A percentile compares a stretch with the other conserved stretches of the same genome.
Evolutionary conservation across 1,140 invertebrate species (phyloP).

Genomic region (Danaus melanippus): DNA sequence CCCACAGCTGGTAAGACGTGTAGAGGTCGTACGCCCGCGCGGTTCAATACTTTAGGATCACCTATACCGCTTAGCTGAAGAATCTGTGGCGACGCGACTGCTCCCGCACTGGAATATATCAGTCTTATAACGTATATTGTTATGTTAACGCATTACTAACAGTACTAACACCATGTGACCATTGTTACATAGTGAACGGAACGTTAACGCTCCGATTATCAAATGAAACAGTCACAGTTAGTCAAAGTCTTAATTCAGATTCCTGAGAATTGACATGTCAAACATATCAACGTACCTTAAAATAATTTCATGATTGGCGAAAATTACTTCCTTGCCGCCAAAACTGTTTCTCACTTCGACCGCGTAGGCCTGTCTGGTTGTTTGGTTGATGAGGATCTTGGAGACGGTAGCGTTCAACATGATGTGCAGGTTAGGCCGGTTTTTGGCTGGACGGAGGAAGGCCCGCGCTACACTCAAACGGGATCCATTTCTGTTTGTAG

Average conservation of each 20-base stretch:
- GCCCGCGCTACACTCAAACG: conserved; percentile 86
- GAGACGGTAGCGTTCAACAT: conserved; percentile 84
- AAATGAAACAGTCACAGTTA: too few relatives aligned
- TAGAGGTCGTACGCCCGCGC: conserved; percentile 76
- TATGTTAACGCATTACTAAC: too few relatives aligned
- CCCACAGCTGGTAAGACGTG: conserved; percentile 89
- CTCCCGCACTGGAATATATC: conserved; percentile 71
- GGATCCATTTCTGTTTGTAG: conserved; percentile 89
- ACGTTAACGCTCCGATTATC: too few relatives aligned
- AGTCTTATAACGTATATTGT: too few relatives aligned
- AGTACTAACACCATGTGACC: too few relatives aligned
- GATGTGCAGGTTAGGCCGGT: conserved; percentile 82
- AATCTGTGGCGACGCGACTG: conserved; percentile 87
- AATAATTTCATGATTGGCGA: conserved; percentile 79
- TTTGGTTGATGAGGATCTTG: conserved; percentile 73
- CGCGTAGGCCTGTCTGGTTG: conserved; percentile 71
- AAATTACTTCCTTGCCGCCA: conserved; percentile 72
- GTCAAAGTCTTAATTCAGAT: too few relatives aligned
- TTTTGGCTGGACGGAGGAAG: conserved; percentile 85
- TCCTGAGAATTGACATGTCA: not conserved
- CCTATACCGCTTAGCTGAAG: conserved; percentile 88
- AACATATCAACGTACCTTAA: conserved; percentile 25
- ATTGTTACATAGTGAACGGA: too few relatives aligned
- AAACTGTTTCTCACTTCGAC: conserved; percentile 75
- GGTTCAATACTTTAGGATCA: conserved; percentile 78